A percentile compares a stretch with the other conserved stretches of the same genome.
Conservation (phyloP, 2,113 vertebrate species). For the Elanoides forficatus region DNA sequence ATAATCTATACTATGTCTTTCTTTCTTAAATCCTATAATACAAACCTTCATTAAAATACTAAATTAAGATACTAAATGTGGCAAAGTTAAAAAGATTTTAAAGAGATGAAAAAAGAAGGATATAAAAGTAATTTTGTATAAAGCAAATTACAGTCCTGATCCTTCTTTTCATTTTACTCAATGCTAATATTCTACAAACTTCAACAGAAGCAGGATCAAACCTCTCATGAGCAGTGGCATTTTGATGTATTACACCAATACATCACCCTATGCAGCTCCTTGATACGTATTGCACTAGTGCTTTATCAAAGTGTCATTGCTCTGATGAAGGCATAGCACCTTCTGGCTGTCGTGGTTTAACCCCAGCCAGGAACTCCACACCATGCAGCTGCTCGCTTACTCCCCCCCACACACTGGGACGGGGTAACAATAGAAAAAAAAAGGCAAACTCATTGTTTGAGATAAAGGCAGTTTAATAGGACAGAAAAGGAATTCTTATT, state of each 20-base stretch:
- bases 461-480: no score
- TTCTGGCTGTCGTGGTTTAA: neutral
- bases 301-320: slow-evolving; percentile 59
- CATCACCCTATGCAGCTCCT: slow-evolving; percentile 36
- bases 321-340: slow-evolving; percentile 28
- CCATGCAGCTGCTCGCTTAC: no score
- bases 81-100: neutral
- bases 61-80: neutral
- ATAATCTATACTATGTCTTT: neutral
- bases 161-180: neutral
- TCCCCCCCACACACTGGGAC: no score
- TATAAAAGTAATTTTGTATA: neutral
- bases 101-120: neutral
- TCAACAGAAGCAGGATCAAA: neutral
- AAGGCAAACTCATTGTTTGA: no score
- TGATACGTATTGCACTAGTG: slow-evolving; percentile 37
- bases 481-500: no score
- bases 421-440: no score
- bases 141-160: neutral
- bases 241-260: slow-evolving; percentile 62
- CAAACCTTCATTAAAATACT: neutral
- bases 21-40: neutral
- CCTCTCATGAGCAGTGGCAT: slow-evolving; percentile 9
- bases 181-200: neutral
- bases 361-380: no score